These are phyloP conservation scores for Drosophila suboccidentalis DNA, from an alignment of 2,888 invertebrate species.

Conservation along the genomic window DNA sequence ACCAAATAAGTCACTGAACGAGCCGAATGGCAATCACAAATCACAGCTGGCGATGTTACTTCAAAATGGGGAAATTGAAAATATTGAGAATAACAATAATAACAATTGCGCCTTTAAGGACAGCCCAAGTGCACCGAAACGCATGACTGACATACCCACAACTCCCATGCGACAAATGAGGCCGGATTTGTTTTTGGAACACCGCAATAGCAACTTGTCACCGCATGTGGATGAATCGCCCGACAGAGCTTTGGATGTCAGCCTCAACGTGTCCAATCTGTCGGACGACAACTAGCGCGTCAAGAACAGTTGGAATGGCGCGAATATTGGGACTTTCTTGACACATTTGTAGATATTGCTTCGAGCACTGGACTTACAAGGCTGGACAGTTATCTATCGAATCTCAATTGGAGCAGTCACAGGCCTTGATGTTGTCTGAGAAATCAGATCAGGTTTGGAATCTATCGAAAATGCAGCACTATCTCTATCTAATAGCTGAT, in stretches of 20 bases:
- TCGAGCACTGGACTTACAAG: constrained; percentile 90
- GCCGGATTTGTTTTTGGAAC: constrained; percentile 73
- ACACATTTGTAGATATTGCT: constrained; percentile 92
- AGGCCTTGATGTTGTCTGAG: constrained; percentile 28
- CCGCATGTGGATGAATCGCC: constrained; percentile 51
- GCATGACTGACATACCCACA: constrained; percentile 28
- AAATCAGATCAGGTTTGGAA: constrained; percentile 37
- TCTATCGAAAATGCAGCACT: constrained; percentile 52
- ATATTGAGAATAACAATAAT: constrained; percentile 65
- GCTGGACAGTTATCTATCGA: constrained; percentile 90
- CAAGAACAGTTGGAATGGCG: constrained; percentile 93
- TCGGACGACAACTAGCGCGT: constrained; percentile 91
- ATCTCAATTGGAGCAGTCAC: constrained; percentile 43
- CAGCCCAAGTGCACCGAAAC: not conserved
- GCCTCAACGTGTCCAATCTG: constrained; percentile 28
- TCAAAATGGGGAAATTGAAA: constrained; percentile 11
- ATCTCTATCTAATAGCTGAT: constrained; percentile 48
- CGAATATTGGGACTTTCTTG: constrained; percentile 97
- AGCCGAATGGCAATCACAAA: constrained; percentile 65
- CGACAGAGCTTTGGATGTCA: constrained; percentile 20
- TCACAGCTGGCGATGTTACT: not conserved
- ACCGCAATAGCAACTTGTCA: constrained; percentile 69
- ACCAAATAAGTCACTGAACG: constrained; percentile 13
- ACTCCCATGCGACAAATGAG: constrained; percentile 64
- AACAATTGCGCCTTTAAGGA: constrained; percentile 36